Conservation (phyloP, 2,888 invertebrate genomes). For the Iselma pallidipennis region DNA sequence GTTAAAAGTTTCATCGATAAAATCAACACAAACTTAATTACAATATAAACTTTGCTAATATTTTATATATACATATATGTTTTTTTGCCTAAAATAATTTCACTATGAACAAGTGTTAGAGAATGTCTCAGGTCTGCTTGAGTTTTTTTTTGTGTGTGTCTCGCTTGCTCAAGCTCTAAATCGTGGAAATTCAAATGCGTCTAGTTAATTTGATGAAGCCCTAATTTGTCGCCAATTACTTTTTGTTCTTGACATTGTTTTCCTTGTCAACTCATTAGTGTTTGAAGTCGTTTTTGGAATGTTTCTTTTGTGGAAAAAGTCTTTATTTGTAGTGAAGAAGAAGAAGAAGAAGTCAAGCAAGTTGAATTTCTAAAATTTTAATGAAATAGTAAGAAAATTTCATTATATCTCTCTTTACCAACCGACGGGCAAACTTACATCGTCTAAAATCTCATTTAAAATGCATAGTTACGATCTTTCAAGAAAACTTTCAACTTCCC, state of each 20-base stretch:
- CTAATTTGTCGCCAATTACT: constrained; percentile 20
- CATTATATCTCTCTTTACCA: neutral
- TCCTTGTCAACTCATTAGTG: constrained; percentile 20
- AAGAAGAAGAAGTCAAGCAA: neutral
- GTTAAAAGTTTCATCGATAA: neutral
- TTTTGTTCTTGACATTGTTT: constrained; percentile 21
- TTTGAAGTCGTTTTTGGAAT: constrained; percentile 13
- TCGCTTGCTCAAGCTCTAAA: constrained; percentile 5
- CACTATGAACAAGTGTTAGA: neutral
- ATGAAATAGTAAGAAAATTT: constrained; percentile 3
- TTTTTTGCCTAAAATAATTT: neutral
- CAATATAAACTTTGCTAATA: neutral
- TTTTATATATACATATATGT: neutral
- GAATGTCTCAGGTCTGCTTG: too few relatives aligned
- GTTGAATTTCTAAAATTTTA: constrained; percentile 3
- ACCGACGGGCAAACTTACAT: neutral
- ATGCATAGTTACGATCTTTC: neutral
- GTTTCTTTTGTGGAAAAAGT: constrained; percentile 6
- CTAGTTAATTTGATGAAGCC: constrained; percentile 15
- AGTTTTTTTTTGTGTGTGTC: neutral
- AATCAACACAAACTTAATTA: neutral
- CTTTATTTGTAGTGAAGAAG: constrained; percentile 1
- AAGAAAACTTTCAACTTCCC: neutral
- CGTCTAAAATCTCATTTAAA: constrained; percentile 1
- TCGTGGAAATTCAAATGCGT: constrained; percentile 10